A percentile compares a stretch with the other conserved stretches of the same genome.
These are phyloP conservation scores for Drosophila buzzatii DNA, from an alignment of 2,888 invertebrate genomes.

Conservation along the genomic window DNA sequence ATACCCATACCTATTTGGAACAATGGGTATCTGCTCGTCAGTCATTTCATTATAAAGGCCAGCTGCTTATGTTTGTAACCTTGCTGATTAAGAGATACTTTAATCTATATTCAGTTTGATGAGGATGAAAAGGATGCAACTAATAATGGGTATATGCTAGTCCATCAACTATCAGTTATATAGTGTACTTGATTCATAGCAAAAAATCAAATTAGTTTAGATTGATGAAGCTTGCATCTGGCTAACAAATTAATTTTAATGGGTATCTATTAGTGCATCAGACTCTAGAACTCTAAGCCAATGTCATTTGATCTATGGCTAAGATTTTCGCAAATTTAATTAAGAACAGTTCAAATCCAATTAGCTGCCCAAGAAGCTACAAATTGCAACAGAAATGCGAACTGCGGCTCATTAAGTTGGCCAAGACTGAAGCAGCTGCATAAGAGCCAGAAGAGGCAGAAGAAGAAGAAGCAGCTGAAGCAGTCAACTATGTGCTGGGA, in stretches of 20 bases:
- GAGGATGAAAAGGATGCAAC: too few species aligned
- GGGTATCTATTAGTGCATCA: neutral
- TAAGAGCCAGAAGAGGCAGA: neutral
- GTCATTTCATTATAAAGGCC: neutral
- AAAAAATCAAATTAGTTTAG: neutral
- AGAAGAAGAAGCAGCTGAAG: neutral
- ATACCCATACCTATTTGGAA: fast-evolving
- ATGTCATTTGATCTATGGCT: conserved; percentile 5
- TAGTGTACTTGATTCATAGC: neutral
- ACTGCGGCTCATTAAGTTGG: conserved; percentile 53
- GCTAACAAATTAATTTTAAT: neutral
- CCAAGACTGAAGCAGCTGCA: conserved; percentile 20
- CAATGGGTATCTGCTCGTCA: conserved; percentile 1
- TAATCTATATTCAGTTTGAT: too few species aligned
- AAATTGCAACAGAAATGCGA: conserved; percentile 25
- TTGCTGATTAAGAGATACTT: neutral
- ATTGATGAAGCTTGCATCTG: neutral
- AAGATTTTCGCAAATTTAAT: conserved; percentile 19
- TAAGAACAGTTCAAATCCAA: conserved; percentile 34
- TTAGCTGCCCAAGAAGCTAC: conserved; percentile 43
- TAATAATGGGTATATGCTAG: neutral
- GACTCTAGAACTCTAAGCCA: too few species aligned
- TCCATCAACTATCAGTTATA: neutral
- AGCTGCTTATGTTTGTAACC: neutral
- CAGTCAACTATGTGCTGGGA: conserved; percentile 2